Evolutionary conservation across 2,113 vertebrate genomes (phyloP), one percentile per base, ranked within the genome.

Genomic region (Cavia aperea): DNA sequence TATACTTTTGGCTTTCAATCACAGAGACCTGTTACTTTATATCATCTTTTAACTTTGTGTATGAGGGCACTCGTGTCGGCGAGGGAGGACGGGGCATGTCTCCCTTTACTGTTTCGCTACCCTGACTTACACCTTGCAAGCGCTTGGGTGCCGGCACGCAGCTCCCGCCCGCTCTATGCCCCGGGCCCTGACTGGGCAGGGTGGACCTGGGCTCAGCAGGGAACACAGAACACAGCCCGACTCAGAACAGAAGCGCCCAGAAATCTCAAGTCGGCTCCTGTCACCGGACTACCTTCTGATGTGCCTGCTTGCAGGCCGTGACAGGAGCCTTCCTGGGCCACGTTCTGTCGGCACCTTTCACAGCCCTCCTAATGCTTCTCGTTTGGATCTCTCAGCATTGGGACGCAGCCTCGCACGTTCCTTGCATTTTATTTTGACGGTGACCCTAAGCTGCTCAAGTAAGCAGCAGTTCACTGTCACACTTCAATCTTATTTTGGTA

Each of bases 51-150:
- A 21, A 89, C 91, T 83, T 89, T 91, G 81, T 89, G 66, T 66
- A 68, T 39, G 66, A 81, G 92, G 33, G 91, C 63, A 1, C 77
- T 78, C 89, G 72, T 92, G 89, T 89, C 92, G 93, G 70, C 0
- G 56, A 92, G 84, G 83, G 83, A 87, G 81, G 70, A 89, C 7
- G 68, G 92, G 81, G 81, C 60, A 92, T 73, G 90, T 89, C 84
- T 93, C 77, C 77, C 16, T 63, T 86, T 62, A 66, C 31, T 75
- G 66, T 84, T 81, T 78, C 77, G 24, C 46, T 51, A 39, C 56
- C 62, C 49, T 94, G 93, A 95, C 94, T 92, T 95, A 92, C 39
- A 75, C 49, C 90, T 86, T 75, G 70, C 49, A 94, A 89, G 89
- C 78, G 88, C 81, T 95, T 56, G 10, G 63, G 65, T 1, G 0